These are phyloP conservation scores for Hormaphis cornu DNA, from an alignment of 1,140 invertebrate genomes.

Conservation along the genomic window DNA sequence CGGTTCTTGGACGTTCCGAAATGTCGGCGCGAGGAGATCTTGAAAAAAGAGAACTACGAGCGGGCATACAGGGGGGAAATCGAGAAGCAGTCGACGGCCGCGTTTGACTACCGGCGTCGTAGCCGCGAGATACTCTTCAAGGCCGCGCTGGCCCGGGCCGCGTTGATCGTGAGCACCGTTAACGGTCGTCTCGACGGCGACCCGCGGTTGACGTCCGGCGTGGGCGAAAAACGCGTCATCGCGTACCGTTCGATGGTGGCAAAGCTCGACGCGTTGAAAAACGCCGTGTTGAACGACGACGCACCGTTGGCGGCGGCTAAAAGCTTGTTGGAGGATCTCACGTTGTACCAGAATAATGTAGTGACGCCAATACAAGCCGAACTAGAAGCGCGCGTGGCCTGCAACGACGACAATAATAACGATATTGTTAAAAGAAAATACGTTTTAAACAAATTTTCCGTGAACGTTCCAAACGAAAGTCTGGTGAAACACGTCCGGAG, in stretches of 20 bases:
- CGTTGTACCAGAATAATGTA: conserved; percentile 4
- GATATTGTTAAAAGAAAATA: background rate
- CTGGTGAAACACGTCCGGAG: background rate
- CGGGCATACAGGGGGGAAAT: background rate
- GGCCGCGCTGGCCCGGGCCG: background rate
- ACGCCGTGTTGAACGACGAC: background rate
- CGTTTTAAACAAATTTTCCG: background rate
- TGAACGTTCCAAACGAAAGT: background rate
- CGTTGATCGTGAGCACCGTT: background rate
- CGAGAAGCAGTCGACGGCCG: background rate
- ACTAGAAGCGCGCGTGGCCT: background rate
- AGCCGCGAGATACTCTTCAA: conserved; percentile 1
- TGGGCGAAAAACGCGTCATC: background rate
- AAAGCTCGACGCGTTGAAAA: background rate
- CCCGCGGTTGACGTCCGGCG: background rate
- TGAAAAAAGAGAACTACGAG: conserved; percentile 4
- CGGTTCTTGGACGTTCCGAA: background rate
- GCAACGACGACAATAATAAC: too few species aligned
- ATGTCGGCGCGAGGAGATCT: background rate
- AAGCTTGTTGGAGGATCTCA: background rate
- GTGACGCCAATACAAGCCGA: background rate
- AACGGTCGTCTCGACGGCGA: background rate
- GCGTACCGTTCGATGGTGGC: background rate
- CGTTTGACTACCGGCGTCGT: background rate
- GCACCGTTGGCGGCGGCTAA: background rate